These are phyloP conservation scores for Dryomyza anilis DNA, from an alignment of 2,888 invertebrate species.

Conservation along the genomic window DNA sequence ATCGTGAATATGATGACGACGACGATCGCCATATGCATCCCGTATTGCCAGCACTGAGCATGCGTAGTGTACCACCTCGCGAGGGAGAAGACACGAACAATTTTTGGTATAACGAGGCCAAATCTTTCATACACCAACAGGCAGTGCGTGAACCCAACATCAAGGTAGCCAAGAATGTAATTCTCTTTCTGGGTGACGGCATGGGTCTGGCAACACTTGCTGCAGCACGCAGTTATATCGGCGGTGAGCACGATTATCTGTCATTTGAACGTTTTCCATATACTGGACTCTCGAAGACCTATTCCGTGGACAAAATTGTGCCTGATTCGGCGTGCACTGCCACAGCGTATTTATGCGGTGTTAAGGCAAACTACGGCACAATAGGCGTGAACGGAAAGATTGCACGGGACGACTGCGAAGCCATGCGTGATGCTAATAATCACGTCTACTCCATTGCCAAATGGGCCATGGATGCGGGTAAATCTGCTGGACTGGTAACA, in stretches of 20 bases:
- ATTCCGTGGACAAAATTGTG: conserved; percentile 76
- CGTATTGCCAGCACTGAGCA: no score
- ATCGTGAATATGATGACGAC: conserved; percentile 33
- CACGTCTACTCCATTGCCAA: conserved; percentile 71
- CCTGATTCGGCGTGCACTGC: conserved; percentile 84
- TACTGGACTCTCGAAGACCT: conserved; percentile 75
- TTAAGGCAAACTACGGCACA: conserved; percentile 78
- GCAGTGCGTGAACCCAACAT: conserved; percentile 21
- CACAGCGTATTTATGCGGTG: conserved; percentile 78
- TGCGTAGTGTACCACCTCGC: no score
- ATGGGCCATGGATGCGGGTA: conserved; percentile 72
- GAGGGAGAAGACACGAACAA: conserved; percentile 17
- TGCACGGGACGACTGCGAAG: conserved; percentile 68
- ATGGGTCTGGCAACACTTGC: conserved; percentile 84
- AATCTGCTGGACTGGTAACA: conserved; percentile 72
- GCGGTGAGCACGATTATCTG: conserved; percentile 74
- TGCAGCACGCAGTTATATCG: conserved; percentile 75
- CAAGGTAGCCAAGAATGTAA: conserved; percentile 71
- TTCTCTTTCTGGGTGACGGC: conserved; percentile 85
- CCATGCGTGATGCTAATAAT: conserved; percentile 64
- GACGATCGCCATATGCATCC: conserved; percentile 36
- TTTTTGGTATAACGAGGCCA: conserved; percentile 34
- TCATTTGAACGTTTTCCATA: conserved; percentile 79
- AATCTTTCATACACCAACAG: conserved; percentile 24
- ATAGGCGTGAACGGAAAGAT: conserved; percentile 76